Percentiles rank a stretch among this genome's conserved stretches.
Evolutionary conservation across 2,113 vertebrate species (phyloP).

Genomic region (Saguinus imperator): DNA sequence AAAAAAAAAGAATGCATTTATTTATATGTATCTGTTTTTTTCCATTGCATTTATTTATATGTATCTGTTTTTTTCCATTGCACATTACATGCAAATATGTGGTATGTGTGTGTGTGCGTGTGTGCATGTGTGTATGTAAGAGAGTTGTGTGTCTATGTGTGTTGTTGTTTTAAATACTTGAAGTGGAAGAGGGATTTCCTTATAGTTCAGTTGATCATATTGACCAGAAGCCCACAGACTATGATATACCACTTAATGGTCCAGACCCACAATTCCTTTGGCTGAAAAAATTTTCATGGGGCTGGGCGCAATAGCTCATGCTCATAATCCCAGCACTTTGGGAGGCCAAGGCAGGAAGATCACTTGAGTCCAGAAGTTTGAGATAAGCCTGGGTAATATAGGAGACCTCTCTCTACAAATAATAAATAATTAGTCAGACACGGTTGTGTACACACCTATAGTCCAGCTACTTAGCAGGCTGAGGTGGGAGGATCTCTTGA

Average conservation of each 20-base stretch:
- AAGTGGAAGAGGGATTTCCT: background rate
- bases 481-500: no score
- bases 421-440: no score
- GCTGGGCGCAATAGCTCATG: no score
- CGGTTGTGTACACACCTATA: no score
- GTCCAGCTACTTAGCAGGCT: no score
- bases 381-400: no score
- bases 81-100: background rate
- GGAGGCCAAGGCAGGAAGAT: no score
- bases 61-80: background rate
- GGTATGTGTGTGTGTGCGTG: background rate
- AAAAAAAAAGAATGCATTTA: conserved; percentile 10
- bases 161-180: background rate
- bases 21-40: background rate
- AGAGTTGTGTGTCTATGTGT: background rate
- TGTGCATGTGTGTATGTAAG: background rate
- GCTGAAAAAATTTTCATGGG: background rate
- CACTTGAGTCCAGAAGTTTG: no score
- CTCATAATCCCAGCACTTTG: no score
- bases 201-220: background rate
- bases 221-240: background rate
- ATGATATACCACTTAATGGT: background rate
- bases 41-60: background rate
- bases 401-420: no score
- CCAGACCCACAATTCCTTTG: background rate